phyloP scores from a whole-genome alignment of 2,113 vertebrate genomes.

The Apodemus sylvaticus region DNA sequence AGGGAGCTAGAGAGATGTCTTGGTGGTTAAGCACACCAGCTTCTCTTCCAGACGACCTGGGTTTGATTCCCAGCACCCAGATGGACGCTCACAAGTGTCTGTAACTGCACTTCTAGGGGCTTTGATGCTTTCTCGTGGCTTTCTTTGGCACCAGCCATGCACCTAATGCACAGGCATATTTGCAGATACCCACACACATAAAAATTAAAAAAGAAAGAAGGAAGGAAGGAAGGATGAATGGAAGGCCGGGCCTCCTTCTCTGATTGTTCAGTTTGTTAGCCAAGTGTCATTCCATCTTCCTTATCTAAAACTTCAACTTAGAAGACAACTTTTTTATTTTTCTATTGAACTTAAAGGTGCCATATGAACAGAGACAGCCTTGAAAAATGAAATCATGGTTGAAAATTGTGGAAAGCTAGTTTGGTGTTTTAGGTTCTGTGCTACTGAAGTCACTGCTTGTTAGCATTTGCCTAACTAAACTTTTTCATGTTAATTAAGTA shows the following conservation, averaged over 20 bases:
- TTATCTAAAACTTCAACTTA: background rate
- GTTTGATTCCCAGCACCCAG: background rate
- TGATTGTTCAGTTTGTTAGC: background rate
- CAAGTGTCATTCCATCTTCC: background rate
- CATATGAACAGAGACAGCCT: background rate
- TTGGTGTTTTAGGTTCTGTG: constrained; percentile 28
- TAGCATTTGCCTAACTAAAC: constrained; percentile 69
- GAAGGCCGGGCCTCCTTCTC: background rate
- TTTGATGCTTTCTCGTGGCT: background rate
- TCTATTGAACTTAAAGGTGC: background rate
- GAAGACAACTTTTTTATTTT: background rate
- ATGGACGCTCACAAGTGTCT: background rate
- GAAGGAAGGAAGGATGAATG: no score
- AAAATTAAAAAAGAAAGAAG: no score
- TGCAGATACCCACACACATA: background rate
- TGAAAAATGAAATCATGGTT: constrained; percentile 4
- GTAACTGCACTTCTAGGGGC: background rate
- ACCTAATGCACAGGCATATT: background rate
- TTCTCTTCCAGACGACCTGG: background rate
- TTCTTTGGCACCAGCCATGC: background rate
- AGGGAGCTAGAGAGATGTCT: no score
- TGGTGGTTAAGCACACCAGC: no score
- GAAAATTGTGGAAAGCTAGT: constrained; percentile 42
- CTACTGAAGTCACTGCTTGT: constrained; percentile 48
- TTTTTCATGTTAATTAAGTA: constrained; percentile 73